Evolutionary conservation across 2,888 invertebrate species (phyloP).

Genomic region (Heliconius hortense): DNA sequence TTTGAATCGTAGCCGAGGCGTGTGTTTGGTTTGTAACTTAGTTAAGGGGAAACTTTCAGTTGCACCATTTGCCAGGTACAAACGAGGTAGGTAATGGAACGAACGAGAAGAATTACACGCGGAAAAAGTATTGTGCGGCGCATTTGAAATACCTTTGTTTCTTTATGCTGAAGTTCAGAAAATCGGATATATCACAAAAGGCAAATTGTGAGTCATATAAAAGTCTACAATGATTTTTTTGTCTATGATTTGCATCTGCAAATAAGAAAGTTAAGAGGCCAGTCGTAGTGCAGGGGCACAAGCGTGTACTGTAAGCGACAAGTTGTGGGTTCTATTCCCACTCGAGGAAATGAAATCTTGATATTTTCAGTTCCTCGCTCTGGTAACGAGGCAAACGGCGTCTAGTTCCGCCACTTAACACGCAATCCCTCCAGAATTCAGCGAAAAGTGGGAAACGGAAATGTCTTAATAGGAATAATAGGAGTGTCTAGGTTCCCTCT

Average conservation of each 20-base stretch:
- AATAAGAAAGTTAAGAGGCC: no score
- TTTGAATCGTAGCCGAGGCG: slow-evolving; percentile 47
- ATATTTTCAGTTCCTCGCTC: background rate
- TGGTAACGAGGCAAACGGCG: background rate
- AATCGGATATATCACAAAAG: no score
- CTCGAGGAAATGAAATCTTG: background rate
- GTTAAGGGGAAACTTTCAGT: slow-evolving; percentile 44
- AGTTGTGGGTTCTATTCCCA: no score
- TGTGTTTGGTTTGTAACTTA: slow-evolving; percentile 54
- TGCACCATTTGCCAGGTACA: slow-evolving; percentile 39
- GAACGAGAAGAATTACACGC: slow-evolving; percentile 37
- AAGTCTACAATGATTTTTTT: background rate
- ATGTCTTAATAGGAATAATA: no score
- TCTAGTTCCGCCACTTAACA: background rate
- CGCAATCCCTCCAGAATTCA: background rate
- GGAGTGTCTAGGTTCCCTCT: no score
- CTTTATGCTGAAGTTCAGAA: background rate
- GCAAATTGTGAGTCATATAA: background rate
- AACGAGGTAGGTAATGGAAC: slow-evolving; percentile 39
- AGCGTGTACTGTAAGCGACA: no score
- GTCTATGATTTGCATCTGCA: no score
- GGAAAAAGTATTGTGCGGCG: background rate
- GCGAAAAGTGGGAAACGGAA: no score
- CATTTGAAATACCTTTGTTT: background rate
- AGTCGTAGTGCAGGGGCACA: no score